Evolutionary conservation across 2,888 invertebrate genomes (phyloP), one percentile per base, ranked within the genome.

Genomic region (Carpatolechia fugitivella): DNA sequence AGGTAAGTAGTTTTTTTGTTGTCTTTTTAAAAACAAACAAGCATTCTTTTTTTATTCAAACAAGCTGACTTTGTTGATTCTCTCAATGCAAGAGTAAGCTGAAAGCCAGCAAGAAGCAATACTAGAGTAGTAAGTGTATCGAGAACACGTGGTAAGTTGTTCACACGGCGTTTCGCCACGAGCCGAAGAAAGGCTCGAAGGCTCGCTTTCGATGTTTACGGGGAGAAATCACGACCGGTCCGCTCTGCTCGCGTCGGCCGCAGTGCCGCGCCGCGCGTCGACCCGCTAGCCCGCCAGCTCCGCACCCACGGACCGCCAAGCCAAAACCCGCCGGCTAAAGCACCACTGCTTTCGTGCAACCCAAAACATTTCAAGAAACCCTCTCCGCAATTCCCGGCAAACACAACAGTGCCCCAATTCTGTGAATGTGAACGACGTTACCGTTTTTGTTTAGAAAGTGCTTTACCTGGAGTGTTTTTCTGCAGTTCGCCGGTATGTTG

Each of bases 181-280:
- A 76, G 68, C 72, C 76, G 77, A 88, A 85, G 87, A 88, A 88
- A 87, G 85, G 84, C 74, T 76, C 65, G 72, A 73, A 81, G 81
- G 83, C 82, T 85, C 78, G 87, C 85, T 88, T 89, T 87, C 88
- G 84, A 80, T 87, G 87, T 83, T 82, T 83, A 85, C 86, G 85
- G 86, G 86, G 89, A 88, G 89, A 89, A 89, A 89, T 88, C 88
- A 80, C 76, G 71, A 86, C 87, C 85, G 85, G 86, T 82, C 74
- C 70, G n/a, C n/a, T 14, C 54, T 56, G 49, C 54, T 33, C 53
- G 29, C 14, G 46, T n/a, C 54, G 46, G 48, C 40, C 36, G 16
- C 44, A 46, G 35, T 70, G 60, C 63, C 76, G 77, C 77, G 82
- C 78, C 68, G 64, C 74, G 74, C 80, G 77, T 69, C 74, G 64